Evolutionary conservation across 2,888 invertebrate species (phyloP).

Genomic region (Panorpa germanica): DNA sequence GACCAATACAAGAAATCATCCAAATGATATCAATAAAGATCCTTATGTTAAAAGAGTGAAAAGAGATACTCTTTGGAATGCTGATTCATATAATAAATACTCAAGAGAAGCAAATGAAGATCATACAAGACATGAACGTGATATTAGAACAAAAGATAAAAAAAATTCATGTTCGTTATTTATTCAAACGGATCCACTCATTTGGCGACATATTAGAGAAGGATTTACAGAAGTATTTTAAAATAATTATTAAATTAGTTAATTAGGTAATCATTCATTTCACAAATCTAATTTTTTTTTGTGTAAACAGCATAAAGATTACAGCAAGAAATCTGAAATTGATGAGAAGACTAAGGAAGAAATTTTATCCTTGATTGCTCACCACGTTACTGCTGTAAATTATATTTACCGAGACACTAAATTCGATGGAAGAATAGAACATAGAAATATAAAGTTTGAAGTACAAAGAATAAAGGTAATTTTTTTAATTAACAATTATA

Average conservation of each 20-base stretch:
- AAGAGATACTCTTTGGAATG: too few relatives aligned
- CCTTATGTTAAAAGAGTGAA: too few relatives aligned
- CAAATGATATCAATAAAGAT: background rate
- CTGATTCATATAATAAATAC: constrained; percentile 50
- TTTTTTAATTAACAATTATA: constrained; percentile 9
- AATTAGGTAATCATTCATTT: constrained; percentile 9
- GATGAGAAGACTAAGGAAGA: constrained; percentile 90
- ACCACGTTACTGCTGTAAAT: constrained; percentile 96
- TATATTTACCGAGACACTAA: constrained; percentile 89
- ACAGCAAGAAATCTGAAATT: constrained; percentile 42
- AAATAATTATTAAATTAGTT: too few relatives aligned
- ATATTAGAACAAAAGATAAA: constrained; percentile 41
- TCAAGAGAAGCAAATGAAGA: constrained; percentile 50
- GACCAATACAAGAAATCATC: constrained; percentile 1
- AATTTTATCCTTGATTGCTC: constrained; percentile 90
- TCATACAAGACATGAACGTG: constrained; percentile 32
- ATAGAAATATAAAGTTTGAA: constrained; percentile 91
- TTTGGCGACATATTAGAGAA: constrained; percentile 86
- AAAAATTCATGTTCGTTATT: constrained; percentile 86
- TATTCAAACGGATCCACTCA: constrained; percentile 95
- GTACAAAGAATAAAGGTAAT: constrained; percentile 36
- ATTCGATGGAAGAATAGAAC: constrained; percentile 78
- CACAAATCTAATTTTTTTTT: constrained; percentile 9
- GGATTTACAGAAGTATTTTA: constrained; percentile 57
- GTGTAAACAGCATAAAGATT: constrained; percentile 46